phyloP scores from a whole-genome alignment of 1,140 invertebrate genomes.

The Archivesica marissinica region DNA sequence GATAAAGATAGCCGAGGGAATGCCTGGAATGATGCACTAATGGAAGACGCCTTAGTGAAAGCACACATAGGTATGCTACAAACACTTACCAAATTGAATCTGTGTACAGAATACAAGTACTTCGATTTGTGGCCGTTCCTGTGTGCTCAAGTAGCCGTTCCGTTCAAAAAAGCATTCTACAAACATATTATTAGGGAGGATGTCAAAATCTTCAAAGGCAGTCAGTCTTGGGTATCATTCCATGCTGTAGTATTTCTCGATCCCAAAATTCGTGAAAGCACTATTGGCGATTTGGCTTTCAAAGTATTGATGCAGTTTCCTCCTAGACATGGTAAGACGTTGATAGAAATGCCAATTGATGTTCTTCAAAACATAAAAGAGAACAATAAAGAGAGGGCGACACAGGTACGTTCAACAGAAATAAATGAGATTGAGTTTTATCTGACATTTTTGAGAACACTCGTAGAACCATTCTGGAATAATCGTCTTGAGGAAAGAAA shows the following conservation, averaged over 20 bases:
- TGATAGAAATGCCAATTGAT: constrained; percentile 9
- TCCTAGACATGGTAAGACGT: neutral
- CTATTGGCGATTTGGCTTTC: constrained; percentile 17
- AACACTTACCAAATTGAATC: neutral
- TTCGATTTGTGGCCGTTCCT: neutral
- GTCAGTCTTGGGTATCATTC: neutral
- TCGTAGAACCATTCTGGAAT: neutral
- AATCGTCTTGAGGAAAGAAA: neutral
- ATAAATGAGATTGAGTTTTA: neutral
- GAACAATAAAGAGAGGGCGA: neutral
- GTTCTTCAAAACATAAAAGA: neutral
- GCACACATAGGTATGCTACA: constrained; percentile 23
- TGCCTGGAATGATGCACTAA: constrained; percentile 22
- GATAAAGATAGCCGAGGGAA: constrained; percentile 50
- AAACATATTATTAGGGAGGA: neutral
- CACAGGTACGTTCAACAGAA: neutral
- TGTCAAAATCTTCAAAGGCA: neutral
- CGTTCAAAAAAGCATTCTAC: neutral
- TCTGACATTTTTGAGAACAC: neutral
- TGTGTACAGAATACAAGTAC: neutral
- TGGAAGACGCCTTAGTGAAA: constrained; percentile 36
- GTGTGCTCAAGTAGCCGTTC: neutral
- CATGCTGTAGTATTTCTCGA: neutral
- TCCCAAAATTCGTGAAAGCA: neutral
- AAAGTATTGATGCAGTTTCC: neutral